phyloP scores from a whole-genome alignment of 1,140 invertebrate species.

The Leptinotarsa defecta region DNA sequence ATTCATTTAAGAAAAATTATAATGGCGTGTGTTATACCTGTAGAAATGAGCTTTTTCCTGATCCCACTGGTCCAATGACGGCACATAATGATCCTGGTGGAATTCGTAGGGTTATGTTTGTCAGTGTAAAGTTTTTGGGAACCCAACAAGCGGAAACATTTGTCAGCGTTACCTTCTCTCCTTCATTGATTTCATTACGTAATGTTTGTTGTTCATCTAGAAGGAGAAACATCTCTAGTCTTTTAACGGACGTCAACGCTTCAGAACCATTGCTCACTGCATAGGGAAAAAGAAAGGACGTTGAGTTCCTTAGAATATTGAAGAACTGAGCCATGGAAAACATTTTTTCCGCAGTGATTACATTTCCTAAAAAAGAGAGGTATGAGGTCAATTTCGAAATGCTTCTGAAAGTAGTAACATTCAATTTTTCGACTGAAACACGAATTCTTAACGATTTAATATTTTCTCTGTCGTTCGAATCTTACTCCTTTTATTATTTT shows the following conservation, averaged over 20 bases:
- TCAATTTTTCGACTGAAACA: too few species aligned
- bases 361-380: constrained; percentile 63
- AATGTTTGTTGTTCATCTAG: constrained; percentile 63
- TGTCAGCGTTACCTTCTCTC: constrained; percentile 58
- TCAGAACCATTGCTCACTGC: constrained; percentile 71
- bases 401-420: too few species aligned
- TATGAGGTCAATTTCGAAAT: not conserved
- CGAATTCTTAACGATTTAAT: too few species aligned
- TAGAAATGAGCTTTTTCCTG: constrained; percentile 80
- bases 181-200: constrained; percentile 38
- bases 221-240: constrained; percentile 67
- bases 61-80: constrained; percentile 77
- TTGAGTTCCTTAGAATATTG: constrained; percentile 66
- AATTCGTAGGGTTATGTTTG: constrained; percentile 67
- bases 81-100: constrained; percentile 71
- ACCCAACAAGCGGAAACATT: constrained; percentile 66
- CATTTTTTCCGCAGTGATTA: constrained; percentile 70
- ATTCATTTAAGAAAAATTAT: not conserved
- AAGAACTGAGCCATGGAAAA: constrained; percentile 76
- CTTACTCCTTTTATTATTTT: too few species aligned
- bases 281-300: constrained; percentile 74
- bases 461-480: too few species aligned
- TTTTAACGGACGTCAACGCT: constrained; percentile 68
- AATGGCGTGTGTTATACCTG: constrained; percentile 54
- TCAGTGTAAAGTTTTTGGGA: constrained; percentile 60